Conservation (phyloP, 2,797 vertebrate genomes). For the Hippocampus kuda region DNA sequence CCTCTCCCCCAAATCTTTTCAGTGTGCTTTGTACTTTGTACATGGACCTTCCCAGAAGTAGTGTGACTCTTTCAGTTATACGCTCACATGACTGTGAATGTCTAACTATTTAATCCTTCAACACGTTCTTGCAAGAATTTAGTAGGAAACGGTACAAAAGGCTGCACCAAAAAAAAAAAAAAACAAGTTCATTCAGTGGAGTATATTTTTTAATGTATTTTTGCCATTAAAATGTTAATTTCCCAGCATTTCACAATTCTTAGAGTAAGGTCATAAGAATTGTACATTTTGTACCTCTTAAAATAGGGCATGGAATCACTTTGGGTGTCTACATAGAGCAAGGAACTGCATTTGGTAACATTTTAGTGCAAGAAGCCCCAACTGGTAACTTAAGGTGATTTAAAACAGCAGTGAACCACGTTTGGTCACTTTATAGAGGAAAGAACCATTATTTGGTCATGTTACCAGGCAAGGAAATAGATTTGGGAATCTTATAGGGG, state of each 20-base stretch:
- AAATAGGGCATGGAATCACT: background rate
- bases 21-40: slow-evolving; percentile 17
- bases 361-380: too few relatives aligned
- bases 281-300: background rate
- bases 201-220: background rate
- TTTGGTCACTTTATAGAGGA: too few relatives aligned
- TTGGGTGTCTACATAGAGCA: background rate
- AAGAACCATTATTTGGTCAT: too few relatives aligned
- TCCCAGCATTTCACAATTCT: background rate
- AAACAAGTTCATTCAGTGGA: background rate
- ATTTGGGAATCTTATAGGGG: too few relatives aligned
- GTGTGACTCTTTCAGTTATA: slow-evolving; percentile 7
- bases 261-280: too few relatives aligned
- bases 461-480: too few relatives aligned
- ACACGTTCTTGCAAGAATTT: slow-evolving; percentile 9
- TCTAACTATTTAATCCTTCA: background rate
- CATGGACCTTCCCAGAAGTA: slow-evolving; percentile 19
- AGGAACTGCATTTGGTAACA: background rate
- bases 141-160: background rate
- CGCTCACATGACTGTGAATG: background rate
- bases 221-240: background rate
- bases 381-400: too few relatives aligned
- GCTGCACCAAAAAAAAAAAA: background rate
- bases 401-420: too few relatives aligned
- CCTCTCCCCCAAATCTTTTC: slow-evolving; percentile 17